Evolutionary conservation across 2,113 vertebrate species (phyloP).

Genomic region (Ailurus styani): DNA sequence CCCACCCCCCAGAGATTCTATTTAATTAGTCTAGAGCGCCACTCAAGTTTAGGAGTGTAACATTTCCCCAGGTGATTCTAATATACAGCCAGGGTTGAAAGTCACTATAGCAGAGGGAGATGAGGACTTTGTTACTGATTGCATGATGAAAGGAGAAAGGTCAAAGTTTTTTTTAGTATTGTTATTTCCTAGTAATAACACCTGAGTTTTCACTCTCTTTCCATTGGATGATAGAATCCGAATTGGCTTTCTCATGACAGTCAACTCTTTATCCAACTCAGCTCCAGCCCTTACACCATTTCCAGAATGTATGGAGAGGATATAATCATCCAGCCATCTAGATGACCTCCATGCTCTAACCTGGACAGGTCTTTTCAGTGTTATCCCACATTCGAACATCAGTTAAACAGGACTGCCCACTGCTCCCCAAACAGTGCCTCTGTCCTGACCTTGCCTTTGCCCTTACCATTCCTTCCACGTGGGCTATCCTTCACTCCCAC

Average conservation of each 20-base stretch:
- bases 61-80: neutral
- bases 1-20: neutral
- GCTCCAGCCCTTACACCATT: neutral
- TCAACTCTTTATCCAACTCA: neutral
- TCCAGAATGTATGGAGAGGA: neutral
- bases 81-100: neutral
- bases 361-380: neutral
- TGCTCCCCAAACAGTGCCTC: neutral
- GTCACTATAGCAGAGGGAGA: neutral
- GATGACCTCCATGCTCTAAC: neutral
- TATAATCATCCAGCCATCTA: neutral
- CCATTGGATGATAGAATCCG: neutral
- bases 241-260: neutral
- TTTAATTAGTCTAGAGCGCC: neutral
- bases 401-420: neutral
- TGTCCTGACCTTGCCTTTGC: neutral
- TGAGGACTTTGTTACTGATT: neutral
- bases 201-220: neutral
- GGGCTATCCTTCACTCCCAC: neutral
- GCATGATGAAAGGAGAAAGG: neutral
- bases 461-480: neutral
- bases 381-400: neutral
- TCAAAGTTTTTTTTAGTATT: neutral
- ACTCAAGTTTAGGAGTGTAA: neutral
- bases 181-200: neutral